These are phyloP conservation scores for Hexactinellida sp. DNA, from an alignment of 37 sponge, comb jelly and placozoan genomes.

Conservation along the genomic window DNA sequence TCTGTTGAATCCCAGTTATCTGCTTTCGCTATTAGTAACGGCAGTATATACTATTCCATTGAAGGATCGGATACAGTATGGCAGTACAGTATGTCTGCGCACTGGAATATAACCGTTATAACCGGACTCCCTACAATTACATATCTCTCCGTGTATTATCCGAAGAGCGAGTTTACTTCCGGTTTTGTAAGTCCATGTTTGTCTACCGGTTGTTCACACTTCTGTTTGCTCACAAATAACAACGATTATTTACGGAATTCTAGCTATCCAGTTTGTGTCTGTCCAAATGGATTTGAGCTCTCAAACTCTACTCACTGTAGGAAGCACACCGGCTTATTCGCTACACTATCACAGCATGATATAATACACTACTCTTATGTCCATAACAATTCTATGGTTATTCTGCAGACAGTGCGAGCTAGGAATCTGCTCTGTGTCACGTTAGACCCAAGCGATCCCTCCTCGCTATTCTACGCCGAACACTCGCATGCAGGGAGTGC, in stretches of 20 bases:
- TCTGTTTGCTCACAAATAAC: not conserved
- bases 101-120: not conserved
- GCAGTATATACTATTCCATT: not conserved
- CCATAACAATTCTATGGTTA: not conserved
- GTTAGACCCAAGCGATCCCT: not conserved
- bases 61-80: not conserved
- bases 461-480: not conserved
- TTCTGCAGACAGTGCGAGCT: not conserved
- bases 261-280: not conserved
- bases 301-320: not conserved
- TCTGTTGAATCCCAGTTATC: not conserved
- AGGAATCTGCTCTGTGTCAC: not conserved
- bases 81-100: not conserved
- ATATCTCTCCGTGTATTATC: not conserved
- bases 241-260: not conserved
- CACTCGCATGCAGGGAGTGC: not conserved
- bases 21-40: not conserved
- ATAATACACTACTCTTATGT: not conserved
- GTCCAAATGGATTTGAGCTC: not conserved
- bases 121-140: not conserved
- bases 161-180: not conserved
- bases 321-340: not conserved
- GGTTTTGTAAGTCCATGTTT: not conserved
- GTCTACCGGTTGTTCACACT: not conserved
- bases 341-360: not conserved